Percentiles rank a stretch among this genome's conserved stretches.
Evolutionary conservation across 2,888 invertebrate genomes (phyloP).

Genomic region (Galeopsomyia nigrocyanea): DNA sequence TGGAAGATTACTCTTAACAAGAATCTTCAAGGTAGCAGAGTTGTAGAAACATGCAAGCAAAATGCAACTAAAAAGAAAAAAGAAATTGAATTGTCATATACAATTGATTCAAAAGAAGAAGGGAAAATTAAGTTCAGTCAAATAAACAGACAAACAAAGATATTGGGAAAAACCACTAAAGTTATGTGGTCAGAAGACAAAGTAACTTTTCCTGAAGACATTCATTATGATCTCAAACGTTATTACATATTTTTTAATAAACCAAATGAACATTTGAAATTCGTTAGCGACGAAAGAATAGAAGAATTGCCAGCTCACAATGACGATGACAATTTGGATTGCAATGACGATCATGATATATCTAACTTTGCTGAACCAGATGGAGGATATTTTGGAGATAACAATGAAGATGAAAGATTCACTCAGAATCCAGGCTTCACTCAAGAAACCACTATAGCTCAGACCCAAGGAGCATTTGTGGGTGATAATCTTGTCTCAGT

Average conservation of each 20-base stretch:
- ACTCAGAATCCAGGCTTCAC: constrained; percentile 52
- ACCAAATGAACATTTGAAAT: constrained; percentile 43
- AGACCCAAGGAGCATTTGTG: constrained; percentile 62
- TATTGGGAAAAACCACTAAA: constrained; percentile 53
- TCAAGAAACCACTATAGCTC: constrained; percentile 49
- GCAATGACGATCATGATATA: constrained; percentile 71
- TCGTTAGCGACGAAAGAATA: constrained; percentile 25
- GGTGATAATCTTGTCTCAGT: constrained; percentile 77
- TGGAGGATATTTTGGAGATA: constrained; percentile 59
- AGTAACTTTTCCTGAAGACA: constrained; percentile 55
- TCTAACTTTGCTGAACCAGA: constrained; percentile 66
- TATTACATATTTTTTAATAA: constrained; percentile 50
- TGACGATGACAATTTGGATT: constrained; percentile 66
- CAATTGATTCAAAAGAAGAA: constrained; percentile 35
- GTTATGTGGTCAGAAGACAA: constrained; percentile 55
- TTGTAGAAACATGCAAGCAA: constrained; percentile 50
- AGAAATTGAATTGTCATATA: constrained; percentile 48
- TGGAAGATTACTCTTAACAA: constrained; percentile 74
- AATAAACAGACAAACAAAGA: constrained; percentile 38
- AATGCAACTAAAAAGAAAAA: constrained; percentile 51
- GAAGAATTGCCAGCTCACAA: constrained; percentile 12
- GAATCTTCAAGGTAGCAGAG: constrained; percentile 58
- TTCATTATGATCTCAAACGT: constrained; percentile 51
- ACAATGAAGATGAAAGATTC: constrained; percentile 61
- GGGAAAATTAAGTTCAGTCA: constrained; percentile 46